A percentile compares a stretch with the other conserved stretches of the same genome.
phyloP scores from a whole-genome alignment of 2,888 invertebrate species.

The Cactoblastis cactorum region DNA sequence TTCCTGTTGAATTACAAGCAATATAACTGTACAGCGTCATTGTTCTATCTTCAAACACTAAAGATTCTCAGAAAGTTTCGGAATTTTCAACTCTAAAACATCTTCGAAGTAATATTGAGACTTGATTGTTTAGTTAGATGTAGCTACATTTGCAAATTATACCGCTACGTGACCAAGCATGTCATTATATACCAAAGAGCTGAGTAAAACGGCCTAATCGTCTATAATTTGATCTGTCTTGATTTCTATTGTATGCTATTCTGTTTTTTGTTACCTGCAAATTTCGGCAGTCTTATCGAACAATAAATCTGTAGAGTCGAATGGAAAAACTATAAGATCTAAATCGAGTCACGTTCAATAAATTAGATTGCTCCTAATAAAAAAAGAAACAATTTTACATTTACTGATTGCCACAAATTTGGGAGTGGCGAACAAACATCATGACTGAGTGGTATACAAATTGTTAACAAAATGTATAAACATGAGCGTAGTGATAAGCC shows the following conservation, averaged over 20 bases:
- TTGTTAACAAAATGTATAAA: not conserved
- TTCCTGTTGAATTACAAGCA: slow-evolving; percentile 40
- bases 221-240: slow-evolving; percentile 48
- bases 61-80: slow-evolving; percentile 20
- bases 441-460: not conserved
- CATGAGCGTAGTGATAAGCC: not conserved
- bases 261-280: slow-evolving; percentile 44
- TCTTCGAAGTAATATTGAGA: slow-evolving; percentile 10
- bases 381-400: not conserved
- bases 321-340: slow-evolving; percentile 50
- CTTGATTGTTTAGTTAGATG: slow-evolving; percentile 24
- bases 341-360: slow-evolving; percentile 75
- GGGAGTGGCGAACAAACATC: not conserved
- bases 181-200: slow-evolving; percentile 28
- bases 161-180: slow-evolving; percentile 37
- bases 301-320: slow-evolving; percentile 34
- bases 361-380: slow-evolving; percentile 45
- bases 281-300: slow-evolving; percentile 49
- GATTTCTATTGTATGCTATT: slow-evolving; percentile 42
- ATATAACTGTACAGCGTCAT: slow-evolving; percentile 34
- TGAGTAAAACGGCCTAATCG: slow-evolving; percentile 32
- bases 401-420: not conserved
- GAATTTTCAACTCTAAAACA: slow-evolving; percentile 30
- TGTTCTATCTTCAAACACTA: slow-evolving; percentile 29
- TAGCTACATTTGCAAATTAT: slow-evolving; percentile 26